Evolutionary conservation across 2,888 invertebrate genomes (phyloP).

Genomic region (Digitonthophagus gazella): DNA sequence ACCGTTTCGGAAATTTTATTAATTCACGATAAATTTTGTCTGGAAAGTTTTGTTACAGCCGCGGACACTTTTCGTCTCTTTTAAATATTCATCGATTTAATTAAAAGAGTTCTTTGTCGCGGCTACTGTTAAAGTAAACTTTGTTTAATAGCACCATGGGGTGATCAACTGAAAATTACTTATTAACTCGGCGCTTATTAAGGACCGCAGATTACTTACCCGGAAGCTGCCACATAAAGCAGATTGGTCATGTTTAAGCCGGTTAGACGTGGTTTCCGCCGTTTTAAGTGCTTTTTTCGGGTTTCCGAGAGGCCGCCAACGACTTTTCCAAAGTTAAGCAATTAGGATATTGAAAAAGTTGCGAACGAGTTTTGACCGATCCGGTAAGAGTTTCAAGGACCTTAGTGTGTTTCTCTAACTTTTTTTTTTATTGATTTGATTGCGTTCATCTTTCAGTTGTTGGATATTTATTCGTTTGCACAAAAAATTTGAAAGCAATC

Average conservation of each 20-base stretch:
- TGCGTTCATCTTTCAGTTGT: not conserved
- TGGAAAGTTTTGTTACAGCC: too few relatives aligned
- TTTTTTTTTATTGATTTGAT: not conserved
- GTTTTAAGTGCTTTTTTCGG: not conserved
- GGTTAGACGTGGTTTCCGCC: too few relatives aligned
- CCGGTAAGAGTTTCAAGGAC: not conserved
- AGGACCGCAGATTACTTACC: not conserved
- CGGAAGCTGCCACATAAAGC: too few relatives aligned
- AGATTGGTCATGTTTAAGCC: too few relatives aligned
- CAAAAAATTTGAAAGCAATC: too few relatives aligned
- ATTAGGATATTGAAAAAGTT: not conserved
- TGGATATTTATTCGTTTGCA: not conserved
- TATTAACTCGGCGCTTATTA: not conserved
- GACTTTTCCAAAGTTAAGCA: not conserved
- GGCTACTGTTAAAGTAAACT: not conserved
- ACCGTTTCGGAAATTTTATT: too few relatives aligned
- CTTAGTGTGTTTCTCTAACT: not conserved
- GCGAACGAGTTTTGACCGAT: not conserved
- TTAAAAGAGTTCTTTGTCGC: not conserved
- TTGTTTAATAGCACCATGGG: not conserved
- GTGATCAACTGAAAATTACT: not conserved
- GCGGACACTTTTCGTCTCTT: too few relatives aligned
- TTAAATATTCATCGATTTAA: too few relatives aligned
- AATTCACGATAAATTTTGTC: too few relatives aligned
- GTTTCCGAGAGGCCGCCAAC: not conserved